phyloP scores from a whole-genome alignment of 2,113 vertebrate species.

The Pseudorhombus dupliciocellatus region DNA sequence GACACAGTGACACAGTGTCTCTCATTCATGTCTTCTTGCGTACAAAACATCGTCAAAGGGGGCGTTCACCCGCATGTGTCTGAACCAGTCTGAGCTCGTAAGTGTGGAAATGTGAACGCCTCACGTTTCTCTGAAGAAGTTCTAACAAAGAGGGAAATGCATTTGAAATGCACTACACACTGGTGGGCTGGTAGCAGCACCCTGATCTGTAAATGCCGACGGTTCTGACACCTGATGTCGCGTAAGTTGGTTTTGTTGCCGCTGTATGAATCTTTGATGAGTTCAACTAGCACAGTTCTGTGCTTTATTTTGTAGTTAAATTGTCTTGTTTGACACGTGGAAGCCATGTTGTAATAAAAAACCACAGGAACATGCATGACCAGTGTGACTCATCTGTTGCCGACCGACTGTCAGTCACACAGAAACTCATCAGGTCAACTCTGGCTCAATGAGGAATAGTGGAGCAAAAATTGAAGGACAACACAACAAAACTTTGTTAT shows the following conservation, averaged over 20 bases:
- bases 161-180: conserved; percentile 8
- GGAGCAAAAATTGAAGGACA: too few relatives aligned
- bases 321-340: conserved; percentile 54
- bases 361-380: conserved; percentile 16
- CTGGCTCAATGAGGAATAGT: too few relatives aligned
- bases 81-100: background rate
- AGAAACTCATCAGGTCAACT: too few relatives aligned
- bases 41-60: background rate
- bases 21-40: conserved; percentile 22
- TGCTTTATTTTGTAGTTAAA: conserved; percentile 58
- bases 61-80: background rate
- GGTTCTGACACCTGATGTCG: conserved; percentile 27
- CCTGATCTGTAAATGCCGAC: conserved; percentile 38
- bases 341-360: conserved; percentile 71
- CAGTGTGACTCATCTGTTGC: background rate
- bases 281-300: conserved; percentile 43
- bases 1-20: conserved; percentile 11
- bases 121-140: conserved; percentile 22
- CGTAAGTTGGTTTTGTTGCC: conserved; percentile 50
- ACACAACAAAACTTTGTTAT: too few relatives aligned
- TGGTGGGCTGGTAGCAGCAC: conserved; percentile 18
- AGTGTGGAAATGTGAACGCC: conserved; percentile 13
- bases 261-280: conserved; percentile 48
- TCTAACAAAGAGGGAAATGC: background rate
- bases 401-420: too few relatives aligned